Evolutionary conservation across 2,113 vertebrate species (phyloP), one percentile per base, ranked within the genome.

Genomic region (Taurulus bubalis): DNA sequence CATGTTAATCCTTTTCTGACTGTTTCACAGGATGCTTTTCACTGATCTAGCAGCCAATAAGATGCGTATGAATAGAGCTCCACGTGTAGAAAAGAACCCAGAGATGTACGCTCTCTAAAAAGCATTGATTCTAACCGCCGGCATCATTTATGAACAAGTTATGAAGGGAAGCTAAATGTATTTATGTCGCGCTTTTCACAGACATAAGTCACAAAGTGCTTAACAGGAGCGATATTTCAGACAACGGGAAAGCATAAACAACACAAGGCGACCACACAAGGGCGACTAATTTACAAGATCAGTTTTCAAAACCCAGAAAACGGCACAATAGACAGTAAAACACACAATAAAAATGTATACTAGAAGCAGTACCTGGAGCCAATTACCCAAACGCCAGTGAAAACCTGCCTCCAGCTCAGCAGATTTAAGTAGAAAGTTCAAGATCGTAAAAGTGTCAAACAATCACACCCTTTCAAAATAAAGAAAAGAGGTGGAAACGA

Each of bases 121-220:
- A 4, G 60, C n/a, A 53, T 3, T 7, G 20, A n/a, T 24, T 42
- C 16, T 34, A 16, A 51, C 11, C 20, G 53, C 38, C 64, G 69
- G 24, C 20, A 58, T 73, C 68, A 15, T 60, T 63, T 66, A 66
- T 58, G 56, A 80, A 73, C 38, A 77, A 32, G 73, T 77, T 70
- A 64, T 30, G 42, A 15, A 45, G 11, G 42, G 14, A 45, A 15
- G 42, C 14, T 1, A 45, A 45, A 45, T 45, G 42, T 45, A 4
- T 45, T 45, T 3, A 45, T 45, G 14, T 8, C 2, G 14, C 42
- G 42, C 14, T 45, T 45, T 15, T 45, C 42, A 0, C 40, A 45
- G 42, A 11, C 12, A 15, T 45, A 45, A 45, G 42, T 45, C 42
- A 15, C 42, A 45, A 42, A 42, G 40, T 14, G 40, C 38, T 40